Percentiles rank a stretch among this genome's conserved stretches.
Conservation (phyloP, 2,797 vertebrate genomes). For the Margarornis squamiger region DNA sequence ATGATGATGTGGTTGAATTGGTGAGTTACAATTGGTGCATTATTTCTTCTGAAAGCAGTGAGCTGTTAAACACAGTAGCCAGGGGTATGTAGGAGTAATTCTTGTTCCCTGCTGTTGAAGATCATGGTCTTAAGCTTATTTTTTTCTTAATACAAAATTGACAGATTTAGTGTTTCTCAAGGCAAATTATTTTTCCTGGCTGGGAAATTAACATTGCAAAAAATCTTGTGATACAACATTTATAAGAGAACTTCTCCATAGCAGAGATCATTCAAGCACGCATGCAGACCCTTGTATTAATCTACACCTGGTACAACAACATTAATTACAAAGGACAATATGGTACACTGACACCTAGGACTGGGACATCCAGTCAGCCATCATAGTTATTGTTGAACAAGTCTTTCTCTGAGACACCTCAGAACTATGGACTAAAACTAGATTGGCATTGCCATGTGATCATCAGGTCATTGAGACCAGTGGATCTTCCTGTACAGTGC, state of each 20-base stretch:
- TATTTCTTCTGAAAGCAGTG: slow-evolving; percentile 19
- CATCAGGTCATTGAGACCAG: background rate
- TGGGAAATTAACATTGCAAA: background rate
- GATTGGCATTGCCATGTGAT: background rate
- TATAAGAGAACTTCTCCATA: background rate
- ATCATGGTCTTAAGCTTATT: background rate
- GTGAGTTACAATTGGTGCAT: slow-evolving; percentile 7
- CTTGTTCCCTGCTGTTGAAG: slow-evolving; percentile 8
- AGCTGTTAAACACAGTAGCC: background rate
- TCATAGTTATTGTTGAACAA: background rate
- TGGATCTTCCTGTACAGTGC: background rate
- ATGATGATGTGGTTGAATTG: slow-evolving; percentile 27
- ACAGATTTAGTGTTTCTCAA: background rate
- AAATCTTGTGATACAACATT: background rate
- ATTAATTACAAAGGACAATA: background rate
- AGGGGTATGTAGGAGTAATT: slow-evolving; percentile 40
- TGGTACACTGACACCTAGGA: too few species aligned
- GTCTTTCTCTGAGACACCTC: background rate
- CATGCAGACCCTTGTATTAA: background rate
- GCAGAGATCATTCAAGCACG: background rate
- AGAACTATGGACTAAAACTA: background rate
- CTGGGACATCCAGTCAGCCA: background rate
- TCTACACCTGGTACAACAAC: background rate
- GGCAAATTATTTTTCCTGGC: background rate
- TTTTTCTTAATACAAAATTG: background rate